Conservation (phyloP, 2,888 invertebrate species). For the Drosophila kambysellisi region DNA sequence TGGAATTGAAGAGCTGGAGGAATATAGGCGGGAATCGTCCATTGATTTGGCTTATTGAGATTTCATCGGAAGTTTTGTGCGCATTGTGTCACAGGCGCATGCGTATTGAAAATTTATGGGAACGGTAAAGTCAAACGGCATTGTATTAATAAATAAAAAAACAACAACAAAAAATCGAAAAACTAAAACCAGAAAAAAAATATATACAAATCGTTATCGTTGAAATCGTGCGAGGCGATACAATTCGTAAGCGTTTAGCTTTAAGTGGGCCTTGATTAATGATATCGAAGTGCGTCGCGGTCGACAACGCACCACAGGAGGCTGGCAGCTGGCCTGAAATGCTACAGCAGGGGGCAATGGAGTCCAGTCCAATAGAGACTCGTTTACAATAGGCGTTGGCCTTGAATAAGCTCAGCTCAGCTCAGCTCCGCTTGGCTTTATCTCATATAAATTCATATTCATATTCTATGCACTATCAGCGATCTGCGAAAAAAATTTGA, state of each 20-base stretch:
- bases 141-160: conserved; percentile 71
- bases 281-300: conserved; percentile 65
- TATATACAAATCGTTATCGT: conserved; percentile 69
- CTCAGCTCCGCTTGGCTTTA: conserved; percentile 27
- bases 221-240: conserved; percentile 72
- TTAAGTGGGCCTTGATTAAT: conserved; percentile 77
- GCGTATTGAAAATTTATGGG: conserved; percentile 74
- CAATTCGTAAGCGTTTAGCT: conserved; percentile 80
- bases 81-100: conserved; percentile 72
- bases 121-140: conserved; percentile 76
- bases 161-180: conserved; percentile 25
- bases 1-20: not conserved
- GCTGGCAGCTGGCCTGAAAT: conserved; percentile 49
- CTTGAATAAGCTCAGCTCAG: conserved; percentile 44
- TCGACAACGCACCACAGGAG: conserved; percentile 70
- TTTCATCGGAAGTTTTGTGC: conserved; percentile 77
- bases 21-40: conserved; percentile 44
- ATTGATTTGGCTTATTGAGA: conserved; percentile 70
- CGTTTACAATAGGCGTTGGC: conserved; percentile 21
- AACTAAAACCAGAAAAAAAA: conserved; percentile 28
- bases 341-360: conserved; percentile 45
- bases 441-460: conserved; percentile 12
- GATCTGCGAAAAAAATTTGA: conserved; percentile 19
- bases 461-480: conserved; percentile 1
- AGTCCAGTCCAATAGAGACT: conserved; percentile 22